Conservation (phyloP, 2,797 vertebrate species). For the Tragelaphus oryx region DNA sequence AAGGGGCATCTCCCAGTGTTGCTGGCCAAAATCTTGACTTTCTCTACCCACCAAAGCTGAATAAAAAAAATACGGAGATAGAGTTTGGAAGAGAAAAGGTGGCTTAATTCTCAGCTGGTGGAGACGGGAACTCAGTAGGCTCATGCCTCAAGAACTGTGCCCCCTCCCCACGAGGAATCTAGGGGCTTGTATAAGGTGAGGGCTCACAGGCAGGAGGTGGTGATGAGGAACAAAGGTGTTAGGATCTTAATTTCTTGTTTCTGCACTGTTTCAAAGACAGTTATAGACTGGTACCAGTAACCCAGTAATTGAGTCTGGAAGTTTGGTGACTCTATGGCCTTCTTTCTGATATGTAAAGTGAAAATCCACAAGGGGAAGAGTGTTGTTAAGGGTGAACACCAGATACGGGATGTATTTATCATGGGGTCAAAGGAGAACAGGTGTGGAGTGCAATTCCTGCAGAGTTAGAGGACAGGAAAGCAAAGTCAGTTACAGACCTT, state of each 20-base stretch:
- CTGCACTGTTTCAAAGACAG: not conserved
- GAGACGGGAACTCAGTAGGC: not conserved
- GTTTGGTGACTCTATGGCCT: not conserved
- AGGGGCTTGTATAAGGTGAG: not conserved
- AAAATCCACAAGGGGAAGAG: not conserved
- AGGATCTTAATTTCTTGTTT: not conserved
- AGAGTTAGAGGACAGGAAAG: too few species aligned
- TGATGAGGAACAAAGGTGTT: not conserved
- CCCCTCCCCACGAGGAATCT: not conserved
- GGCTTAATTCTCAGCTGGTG: not conserved
- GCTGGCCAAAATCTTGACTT: not conserved
- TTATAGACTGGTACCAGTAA: not conserved
- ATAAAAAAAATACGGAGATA: not conserved
- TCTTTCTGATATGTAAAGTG: not conserved
- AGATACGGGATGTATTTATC: not conserved
- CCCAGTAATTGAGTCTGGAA: not conserved
- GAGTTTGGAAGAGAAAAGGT: not conserved
- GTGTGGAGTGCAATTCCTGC: too few species aligned
- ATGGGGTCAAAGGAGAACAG: not conserved
- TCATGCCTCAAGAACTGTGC: not conserved
- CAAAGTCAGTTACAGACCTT: too few species aligned
- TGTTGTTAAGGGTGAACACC: not conserved
- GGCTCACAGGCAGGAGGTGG: not conserved
- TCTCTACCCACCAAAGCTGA: not conserved
- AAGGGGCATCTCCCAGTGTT: not conserved